These are phyloP conservation scores for Sebastolobus altivelis DNA, from an alignment of 2,797 vertebrate genomes.

Conservation along the genomic window DNA sequence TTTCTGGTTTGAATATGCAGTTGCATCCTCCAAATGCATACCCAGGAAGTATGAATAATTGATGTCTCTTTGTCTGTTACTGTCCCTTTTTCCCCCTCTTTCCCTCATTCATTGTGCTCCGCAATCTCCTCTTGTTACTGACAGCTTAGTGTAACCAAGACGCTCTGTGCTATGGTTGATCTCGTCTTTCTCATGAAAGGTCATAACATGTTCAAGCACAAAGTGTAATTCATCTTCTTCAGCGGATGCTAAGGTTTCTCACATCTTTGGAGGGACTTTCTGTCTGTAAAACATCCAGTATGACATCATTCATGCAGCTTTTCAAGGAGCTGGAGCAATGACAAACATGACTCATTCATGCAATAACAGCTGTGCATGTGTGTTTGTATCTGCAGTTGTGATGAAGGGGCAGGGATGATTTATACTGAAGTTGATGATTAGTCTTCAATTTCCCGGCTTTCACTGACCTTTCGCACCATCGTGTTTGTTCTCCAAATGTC, in stretches of 20 bases:
- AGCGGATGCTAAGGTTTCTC: constrained; percentile 1
- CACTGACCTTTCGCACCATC: background rate
- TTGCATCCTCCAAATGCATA: constrained; percentile 24
- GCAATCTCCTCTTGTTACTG: constrained; percentile 18
- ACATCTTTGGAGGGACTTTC: constrained; percentile 18
- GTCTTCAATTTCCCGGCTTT: constrained; percentile 14
- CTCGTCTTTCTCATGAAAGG: constrained; percentile 34
- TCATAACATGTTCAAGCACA: constrained; percentile 37
- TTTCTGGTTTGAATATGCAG: constrained; percentile 38
- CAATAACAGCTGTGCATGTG: constrained; percentile 23
- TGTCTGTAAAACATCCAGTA: constrained; percentile 10
- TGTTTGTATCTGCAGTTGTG: constrained; percentile 15
- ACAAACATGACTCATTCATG: constrained; percentile 59
- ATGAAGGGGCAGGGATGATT: constrained; percentile 2
- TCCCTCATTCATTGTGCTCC: constrained; percentile 25
- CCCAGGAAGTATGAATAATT: constrained; percentile 58
- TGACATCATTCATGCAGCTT: constrained; percentile 53
- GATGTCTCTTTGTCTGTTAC: constrained; percentile 44
- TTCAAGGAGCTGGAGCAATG: constrained; percentile 37
- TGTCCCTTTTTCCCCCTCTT: constrained; percentile 25
- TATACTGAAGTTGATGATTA: background rate
- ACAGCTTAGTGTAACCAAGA: constrained; percentile 12
- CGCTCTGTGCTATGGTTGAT: background rate
- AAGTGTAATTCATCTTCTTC: constrained; percentile 25
- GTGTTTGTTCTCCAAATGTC: background rate